phyloP scores from a whole-genome alignment of 1,140 invertebrate species.

The Dolichoris vasculosae region DNA sequence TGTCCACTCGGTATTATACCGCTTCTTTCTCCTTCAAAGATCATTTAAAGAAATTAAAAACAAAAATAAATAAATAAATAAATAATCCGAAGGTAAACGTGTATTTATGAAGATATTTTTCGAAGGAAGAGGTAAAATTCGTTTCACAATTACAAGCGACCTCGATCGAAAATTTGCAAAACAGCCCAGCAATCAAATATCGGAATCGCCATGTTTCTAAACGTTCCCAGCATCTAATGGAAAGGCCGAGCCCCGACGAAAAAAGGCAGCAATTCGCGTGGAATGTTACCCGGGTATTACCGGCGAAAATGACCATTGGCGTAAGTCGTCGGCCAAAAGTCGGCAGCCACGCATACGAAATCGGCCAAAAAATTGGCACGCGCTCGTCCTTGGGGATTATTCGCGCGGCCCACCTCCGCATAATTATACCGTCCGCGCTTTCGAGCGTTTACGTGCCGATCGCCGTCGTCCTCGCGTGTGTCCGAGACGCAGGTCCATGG shows the following conservation, averaged over 20 bases:
- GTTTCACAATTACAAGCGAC: neutral
- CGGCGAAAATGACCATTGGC: neutral
- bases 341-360: neutral
- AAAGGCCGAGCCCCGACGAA: neutral
- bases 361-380: conserved; percentile 3
- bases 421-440: conserved; percentile 9
- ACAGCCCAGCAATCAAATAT: neutral
- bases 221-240: neutral
- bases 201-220: neutral
- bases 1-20: too few species aligned
- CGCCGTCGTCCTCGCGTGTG: too few species aligned
- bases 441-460: neutral
- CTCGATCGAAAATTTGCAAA: conserved; percentile 2
- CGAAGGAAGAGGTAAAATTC: neutral
- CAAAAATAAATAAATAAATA: too few species aligned
- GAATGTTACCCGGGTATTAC: neutral
- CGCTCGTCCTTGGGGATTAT: neutral
- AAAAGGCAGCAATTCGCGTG: neutral
- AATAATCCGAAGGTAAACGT: neutral
- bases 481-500: neutral
- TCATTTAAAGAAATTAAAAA: too few species aligned
- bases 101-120: neutral
- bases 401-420: neutral
- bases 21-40: too few species aligned
- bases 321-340: neutral